Conservation (phyloP, 2,797 vertebrate genomes). For the Distichodus sexfasciatus region DNA sequence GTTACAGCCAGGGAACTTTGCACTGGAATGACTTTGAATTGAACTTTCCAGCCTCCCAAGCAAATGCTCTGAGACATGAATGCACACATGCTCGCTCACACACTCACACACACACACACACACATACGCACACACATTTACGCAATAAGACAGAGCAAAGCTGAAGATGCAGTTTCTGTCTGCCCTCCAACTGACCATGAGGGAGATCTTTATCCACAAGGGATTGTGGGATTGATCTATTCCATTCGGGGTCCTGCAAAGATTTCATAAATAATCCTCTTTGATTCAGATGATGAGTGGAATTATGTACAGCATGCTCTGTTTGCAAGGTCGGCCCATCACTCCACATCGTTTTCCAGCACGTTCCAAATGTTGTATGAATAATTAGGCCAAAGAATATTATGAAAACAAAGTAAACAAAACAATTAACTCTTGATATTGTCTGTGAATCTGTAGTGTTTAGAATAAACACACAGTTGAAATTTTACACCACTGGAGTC, state of each 20-base stretch:
- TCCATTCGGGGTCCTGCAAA: constrained; percentile 38
- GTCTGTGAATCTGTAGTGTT: no score
- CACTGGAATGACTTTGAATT: neutral
- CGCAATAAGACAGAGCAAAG: neutral
- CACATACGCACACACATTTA: neutral
- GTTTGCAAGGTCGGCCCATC: neutral
- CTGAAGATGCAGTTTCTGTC: constrained; percentile 13
- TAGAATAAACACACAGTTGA: no score
- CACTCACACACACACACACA: neutral
- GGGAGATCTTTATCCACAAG: constrained; percentile 48
- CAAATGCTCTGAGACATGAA: neutral
- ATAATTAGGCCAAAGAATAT: neutral
- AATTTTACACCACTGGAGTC: neutral
- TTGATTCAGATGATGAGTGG: neutral
- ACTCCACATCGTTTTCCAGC: neutral
- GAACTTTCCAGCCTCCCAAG: constrained; percentile 7
- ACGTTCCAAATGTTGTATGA: neutral
- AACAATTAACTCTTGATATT: no score
- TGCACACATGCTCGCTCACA: neutral
- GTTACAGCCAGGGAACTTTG: neutral
- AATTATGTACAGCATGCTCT: neutral
- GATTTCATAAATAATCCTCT: constrained; percentile 46
- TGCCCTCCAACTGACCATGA: constrained; percentile 51
- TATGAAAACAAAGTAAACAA: no score
- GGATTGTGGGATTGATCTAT: constrained; percentile 34